Evolutionary conservation across 2,888 invertebrate genomes (phyloP).

Genomic region (Lampropteryx suffumata): DNA sequence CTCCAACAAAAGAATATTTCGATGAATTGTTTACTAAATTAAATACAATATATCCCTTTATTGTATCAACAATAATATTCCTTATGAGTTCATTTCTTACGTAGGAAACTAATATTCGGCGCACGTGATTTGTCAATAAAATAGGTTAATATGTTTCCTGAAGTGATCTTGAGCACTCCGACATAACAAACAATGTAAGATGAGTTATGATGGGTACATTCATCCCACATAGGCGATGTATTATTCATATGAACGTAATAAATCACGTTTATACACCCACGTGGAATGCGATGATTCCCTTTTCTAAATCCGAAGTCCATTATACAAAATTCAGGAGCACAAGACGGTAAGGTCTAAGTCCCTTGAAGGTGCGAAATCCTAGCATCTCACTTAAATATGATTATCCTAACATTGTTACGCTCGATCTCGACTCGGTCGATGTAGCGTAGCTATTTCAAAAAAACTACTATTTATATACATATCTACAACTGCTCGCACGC

Average conservation of each 20-base stretch:
- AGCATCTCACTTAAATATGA: constrained; percentile 33
- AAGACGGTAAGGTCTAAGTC: constrained; percentile 30
- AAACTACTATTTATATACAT: too few relatives aligned
- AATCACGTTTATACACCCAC: constrained; percentile 57
- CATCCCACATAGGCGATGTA: constrained; percentile 56
- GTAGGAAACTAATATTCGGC: constrained; percentile 5
- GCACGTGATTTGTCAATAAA: constrained; percentile 32
- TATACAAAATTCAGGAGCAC: constrained; percentile 47
- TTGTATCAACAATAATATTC: neutral
- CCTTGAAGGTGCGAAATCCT: constrained; percentile 37
- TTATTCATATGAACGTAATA: constrained; percentile 64
- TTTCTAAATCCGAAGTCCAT: constrained; percentile 52
- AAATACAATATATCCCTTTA: neutral
- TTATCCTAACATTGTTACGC: constrained; percentile 35
- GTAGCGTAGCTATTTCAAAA: too few relatives aligned
- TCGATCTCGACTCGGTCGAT: neutral
- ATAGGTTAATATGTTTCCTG: constrained; percentile 39
- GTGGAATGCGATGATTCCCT: constrained; percentile 52
- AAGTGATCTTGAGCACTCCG: constrained; percentile 32
- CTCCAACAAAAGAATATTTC: neutral
- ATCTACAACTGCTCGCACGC: too few relatives aligned
- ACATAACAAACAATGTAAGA: constrained; percentile 47
- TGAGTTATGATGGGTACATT: constrained; percentile 51
- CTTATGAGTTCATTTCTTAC: constrained; percentile 9
- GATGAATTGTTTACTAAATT: constrained; percentile 1